Base-by-base conservation (phyloP, 1,140 invertebrate species). In the Oscheius sp. region DNA sequence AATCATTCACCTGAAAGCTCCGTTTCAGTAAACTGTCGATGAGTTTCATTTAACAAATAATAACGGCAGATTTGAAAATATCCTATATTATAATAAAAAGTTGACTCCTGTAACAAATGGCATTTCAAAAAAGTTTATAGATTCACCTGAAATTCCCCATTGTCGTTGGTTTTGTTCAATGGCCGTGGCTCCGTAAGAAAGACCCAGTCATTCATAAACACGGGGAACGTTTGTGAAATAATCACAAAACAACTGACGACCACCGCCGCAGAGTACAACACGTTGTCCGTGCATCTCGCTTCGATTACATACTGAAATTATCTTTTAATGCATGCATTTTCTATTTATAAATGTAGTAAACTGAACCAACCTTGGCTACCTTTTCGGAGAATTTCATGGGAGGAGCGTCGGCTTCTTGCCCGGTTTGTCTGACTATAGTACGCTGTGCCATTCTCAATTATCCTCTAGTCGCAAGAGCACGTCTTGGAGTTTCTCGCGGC, bases 31-130 rank as follows among this genome's bases (percentile, higher is more conserved):
- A 49, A 76, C 59, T 18, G 45, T 64, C 36, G 28, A 49, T 32
- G 46, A 45, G 26, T 74, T 58, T 72, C 35, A 26, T 78, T 78
- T 18, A 49, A 65, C n/a, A 55, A 35, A 74, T 55, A 73, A 20
- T 73, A 52, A 23, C 77, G 61, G 49, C 77, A 79, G 15, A 79
- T 64, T 78, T 79, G 42, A 61, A 79, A 79, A 52, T 79, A 78
- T 2, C 77, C 77, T 26, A 77, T 75, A 38, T 78, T 72, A 59
- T 75, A 79, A 26, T 76, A 38, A 55, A 78, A 78, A 61, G 68
- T 66, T 13, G 61, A 63, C 31, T 63, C 61, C 36, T 36, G 35
- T 10, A 34, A 32, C 13, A 23, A 15, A 59, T 28, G 13, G 15
- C 23, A 59, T 10, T 59, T 23, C 0, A 10, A 59, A 59, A n/a